A percentile compares a stretch with the other conserved stretches of the same genome.
These are phyloP conservation scores for Thymelicus lineola DNA, from an alignment of 2,888 invertebrate species.

Conservation along the genomic window DNA sequence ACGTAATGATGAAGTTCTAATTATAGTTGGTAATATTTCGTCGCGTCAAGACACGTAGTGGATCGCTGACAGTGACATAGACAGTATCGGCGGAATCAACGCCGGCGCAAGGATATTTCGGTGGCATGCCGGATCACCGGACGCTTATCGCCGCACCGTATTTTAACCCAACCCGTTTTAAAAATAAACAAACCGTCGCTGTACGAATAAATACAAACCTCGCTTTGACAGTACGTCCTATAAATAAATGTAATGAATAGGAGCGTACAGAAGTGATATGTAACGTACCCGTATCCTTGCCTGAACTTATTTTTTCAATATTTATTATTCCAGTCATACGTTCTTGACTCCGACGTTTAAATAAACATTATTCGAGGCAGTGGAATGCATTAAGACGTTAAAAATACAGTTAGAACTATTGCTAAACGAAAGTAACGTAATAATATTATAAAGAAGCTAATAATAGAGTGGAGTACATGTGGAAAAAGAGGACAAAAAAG, in stretches of 20 bases:
- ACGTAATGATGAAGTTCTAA: constrained; percentile 67
- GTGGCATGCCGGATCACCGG: constrained; percentile 61
- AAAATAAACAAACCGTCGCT: constrained; percentile 79
- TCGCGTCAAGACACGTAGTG: constrained; percentile 63
- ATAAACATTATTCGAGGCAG: constrained; percentile 20
- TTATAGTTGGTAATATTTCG: constrained; percentile 70
- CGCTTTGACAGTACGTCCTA: constrained; percentile 80
- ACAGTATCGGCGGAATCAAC: constrained; percentile 65
- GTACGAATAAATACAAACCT: constrained; percentile 79
- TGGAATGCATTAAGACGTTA: neutral
- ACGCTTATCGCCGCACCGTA: constrained; percentile 76
- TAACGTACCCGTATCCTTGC: constrained; percentile 77
- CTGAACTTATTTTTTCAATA: constrained; percentile 79
- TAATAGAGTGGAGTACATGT: constrained; percentile 23
- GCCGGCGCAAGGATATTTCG: constrained; percentile 62
- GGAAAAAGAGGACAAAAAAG: constrained; percentile 55
- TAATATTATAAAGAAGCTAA: constrained; percentile 26
- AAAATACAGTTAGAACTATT: neutral
- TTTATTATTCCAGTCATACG: constrained; percentile 64
- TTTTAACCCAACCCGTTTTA: constrained; percentile 76
- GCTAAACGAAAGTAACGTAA: neutral
- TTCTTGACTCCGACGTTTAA: constrained; percentile 8
- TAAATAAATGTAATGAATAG: constrained; percentile 84
- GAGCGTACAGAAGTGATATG: constrained; percentile 75
- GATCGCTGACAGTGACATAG: constrained; percentile 66